Conservation (phyloP, 2,797 vertebrate genomes). For the Chelon auratus region DNA sequence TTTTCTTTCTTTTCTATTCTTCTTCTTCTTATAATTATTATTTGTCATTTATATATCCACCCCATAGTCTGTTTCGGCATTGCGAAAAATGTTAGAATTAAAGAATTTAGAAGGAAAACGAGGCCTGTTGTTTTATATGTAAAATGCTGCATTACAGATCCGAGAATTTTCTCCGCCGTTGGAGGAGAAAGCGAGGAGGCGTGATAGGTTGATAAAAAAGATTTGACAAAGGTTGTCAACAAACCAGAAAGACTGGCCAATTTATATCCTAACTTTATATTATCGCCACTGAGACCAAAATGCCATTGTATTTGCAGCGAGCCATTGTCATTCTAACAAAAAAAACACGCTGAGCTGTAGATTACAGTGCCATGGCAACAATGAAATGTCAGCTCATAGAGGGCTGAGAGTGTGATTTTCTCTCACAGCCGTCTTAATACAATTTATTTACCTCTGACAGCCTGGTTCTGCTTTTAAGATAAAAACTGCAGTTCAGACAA, state of each 20-base stretch:
- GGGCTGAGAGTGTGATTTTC: not conserved
- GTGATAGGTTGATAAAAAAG: too few species aligned
- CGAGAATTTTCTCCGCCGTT: too few species aligned
- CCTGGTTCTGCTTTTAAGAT: constrained; percentile 19
- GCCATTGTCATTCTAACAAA: not conserved
- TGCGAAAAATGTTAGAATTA: too few species aligned
- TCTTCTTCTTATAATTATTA: too few species aligned
- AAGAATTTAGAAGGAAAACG: too few species aligned
- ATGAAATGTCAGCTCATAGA: not conserved
- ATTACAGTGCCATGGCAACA: not conserved
- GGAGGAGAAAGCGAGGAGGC: not conserved
- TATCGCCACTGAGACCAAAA: not conserved
- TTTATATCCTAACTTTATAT: not conserved
- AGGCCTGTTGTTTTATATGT: too few species aligned
- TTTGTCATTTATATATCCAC: too few species aligned
- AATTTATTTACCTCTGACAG: constrained; percentile 13
- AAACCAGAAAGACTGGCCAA: not conserved
- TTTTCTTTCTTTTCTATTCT: too few species aligned
- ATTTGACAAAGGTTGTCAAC: not conserved
- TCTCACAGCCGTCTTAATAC: constrained; percentile 4
- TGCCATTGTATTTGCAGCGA: not conserved
- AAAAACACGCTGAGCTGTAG: not conserved
- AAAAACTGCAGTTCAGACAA: not conserved
- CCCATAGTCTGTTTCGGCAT: too few species aligned
- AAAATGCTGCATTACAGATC: not conserved